These are phyloP conservation scores for Chloroceryle inda DNA, from an alignment of 2,797 vertebrate genomes.

Conservation along the genomic window DNA sequence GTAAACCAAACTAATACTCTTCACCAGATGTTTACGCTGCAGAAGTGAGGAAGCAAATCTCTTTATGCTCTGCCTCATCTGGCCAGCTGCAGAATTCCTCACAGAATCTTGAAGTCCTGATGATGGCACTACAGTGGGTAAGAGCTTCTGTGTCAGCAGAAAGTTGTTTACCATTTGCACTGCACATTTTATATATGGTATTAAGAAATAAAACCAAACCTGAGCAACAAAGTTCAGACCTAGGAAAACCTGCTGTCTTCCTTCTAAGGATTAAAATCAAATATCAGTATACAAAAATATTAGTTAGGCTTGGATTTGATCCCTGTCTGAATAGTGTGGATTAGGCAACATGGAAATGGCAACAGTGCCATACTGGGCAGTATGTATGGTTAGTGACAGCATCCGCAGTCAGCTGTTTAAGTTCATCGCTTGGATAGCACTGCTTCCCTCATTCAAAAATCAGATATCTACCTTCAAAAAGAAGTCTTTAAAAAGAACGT, in stretches of 20 bases:
- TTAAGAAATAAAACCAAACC: neutral
- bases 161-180: neutral
- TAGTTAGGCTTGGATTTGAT: neutral
- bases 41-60: neutral
- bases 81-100: neutral
- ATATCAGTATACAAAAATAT: neutral
- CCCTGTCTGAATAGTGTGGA: neutral
- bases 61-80: neutral
- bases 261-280: neutral
- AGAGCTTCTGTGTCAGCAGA: neutral
- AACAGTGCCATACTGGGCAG: neutral
- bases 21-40: neutral
- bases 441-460: neutral
- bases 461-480: neutral
- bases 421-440: neutral
- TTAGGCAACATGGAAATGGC: neutral
- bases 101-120: neutral
- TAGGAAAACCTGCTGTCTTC: neutral
- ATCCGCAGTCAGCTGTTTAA: neutral
- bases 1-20: neutral
- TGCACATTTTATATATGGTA: neutral
- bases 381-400: neutral
- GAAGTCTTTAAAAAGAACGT: neutral
- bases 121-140: neutral
- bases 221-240: neutral